Percentiles rank a stretch among this genome's conserved stretches.
phyloP scores from a whole-genome alignment of 2,888 invertebrate species.

The Liposcelis brunnea region DNA sequence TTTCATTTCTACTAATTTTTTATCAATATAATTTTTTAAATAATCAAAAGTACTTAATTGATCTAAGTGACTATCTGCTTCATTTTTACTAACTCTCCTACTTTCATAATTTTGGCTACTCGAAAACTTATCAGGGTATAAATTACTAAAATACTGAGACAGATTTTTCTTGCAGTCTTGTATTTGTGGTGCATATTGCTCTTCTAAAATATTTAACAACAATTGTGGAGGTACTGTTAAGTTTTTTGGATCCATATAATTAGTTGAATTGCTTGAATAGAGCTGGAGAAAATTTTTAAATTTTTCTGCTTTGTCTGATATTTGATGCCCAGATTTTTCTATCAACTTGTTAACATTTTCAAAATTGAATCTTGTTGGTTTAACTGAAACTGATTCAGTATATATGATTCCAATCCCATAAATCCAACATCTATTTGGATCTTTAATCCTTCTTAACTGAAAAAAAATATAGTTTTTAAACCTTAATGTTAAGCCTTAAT shows the following conservation, averaged over 20 bases:
- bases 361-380: slow-evolving; percentile 16
- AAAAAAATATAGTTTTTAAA: too few species aligned
- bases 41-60: slow-evolving; percentile 3
- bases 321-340: slow-evolving; percentile 17
- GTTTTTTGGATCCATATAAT: slow-evolving; percentile 13
- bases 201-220: slow-evolving; percentile 18
- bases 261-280: slow-evolving; percentile 14
- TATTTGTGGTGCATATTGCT: slow-evolving; percentile 16
- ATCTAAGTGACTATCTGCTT: slow-evolving; percentile 13
- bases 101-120: slow-evolving; percentile 11
- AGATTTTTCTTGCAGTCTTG: slow-evolving; percentile 15
- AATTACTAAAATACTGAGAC: slow-evolving; percentile 16
- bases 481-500: too few species aligned
- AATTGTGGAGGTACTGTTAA: slow-evolving; percentile 12
- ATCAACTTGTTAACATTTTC: slow-evolving; percentile 17
- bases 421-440: slow-evolving; percentile 24
- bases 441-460: slow-evolving; percentile 25
- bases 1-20: slow-evolving; percentile 23
- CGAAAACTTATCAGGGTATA: slow-evolving; percentile 17
- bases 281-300: slow-evolving; percentile 18
- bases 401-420: slow-evolving; percentile 26
- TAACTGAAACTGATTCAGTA: slow-evolving; percentile 17
- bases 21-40: slow-evolving; percentile 22
- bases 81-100: not conserved
- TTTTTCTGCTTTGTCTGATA: slow-evolving; percentile 19